Evolutionary conservation across 1,140 invertebrate genomes (phyloP).

Genomic region (Hypsibius dujardini): DNA sequence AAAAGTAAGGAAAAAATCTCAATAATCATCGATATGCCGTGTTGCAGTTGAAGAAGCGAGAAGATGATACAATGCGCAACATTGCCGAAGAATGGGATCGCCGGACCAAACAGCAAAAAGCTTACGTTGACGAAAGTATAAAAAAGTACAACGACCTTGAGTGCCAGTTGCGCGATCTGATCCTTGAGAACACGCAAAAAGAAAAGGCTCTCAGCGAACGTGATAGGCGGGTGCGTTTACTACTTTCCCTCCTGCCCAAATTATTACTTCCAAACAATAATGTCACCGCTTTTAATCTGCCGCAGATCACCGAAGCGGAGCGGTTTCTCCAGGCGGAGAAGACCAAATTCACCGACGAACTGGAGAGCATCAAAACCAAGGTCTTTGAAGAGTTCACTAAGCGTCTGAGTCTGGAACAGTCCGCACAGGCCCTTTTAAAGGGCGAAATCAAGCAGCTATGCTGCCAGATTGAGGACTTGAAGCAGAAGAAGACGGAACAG

Average conservation of each 20-base stretch:
- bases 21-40: not conserved
- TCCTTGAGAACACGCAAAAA: not conserved
- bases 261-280: not conserved
- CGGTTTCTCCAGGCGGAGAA: not conserved
- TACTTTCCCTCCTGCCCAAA: not conserved
- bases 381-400: not conserved
- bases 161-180: not conserved
- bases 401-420: not conserved
- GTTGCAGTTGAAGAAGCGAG: not conserved
- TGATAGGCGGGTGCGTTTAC: not conserved
- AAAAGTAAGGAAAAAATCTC: slow-evolving; percentile 2
- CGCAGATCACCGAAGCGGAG: slow-evolving; percentile 2
- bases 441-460: not conserved
- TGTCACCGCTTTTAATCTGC: not conserved
- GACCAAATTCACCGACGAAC: not conserved
- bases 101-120: slow-evolving; percentile 3
- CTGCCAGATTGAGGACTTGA: not conserved
- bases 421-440: not conserved
- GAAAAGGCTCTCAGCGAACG: not conserved
- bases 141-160: not conserved
- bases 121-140: not conserved
- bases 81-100: slow-evolving; percentile 9
- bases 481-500: not conserved
- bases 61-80: not conserved
- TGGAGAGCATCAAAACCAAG: not conserved